phyloP scores from a whole-genome alignment of 92 coral and sea anemone genomes.

The Epizoanthus fatuus region DNA sequence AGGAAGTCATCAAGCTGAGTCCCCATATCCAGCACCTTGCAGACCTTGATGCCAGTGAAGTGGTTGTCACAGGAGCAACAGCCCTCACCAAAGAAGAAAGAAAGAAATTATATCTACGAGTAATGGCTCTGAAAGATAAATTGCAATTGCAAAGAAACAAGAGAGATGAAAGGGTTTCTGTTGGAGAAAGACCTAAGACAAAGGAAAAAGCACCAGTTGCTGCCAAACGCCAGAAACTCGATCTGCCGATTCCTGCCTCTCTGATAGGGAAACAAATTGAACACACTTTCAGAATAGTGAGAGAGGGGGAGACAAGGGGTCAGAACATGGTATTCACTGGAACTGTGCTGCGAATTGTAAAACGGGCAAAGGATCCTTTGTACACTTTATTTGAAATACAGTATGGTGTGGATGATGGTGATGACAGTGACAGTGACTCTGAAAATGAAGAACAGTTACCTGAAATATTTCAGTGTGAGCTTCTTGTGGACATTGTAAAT shows the following conservation, averaged over 20 bases:
- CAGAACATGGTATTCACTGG: not conserved
- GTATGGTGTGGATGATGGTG: conserved; percentile 18
- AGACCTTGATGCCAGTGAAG: too few species aligned
- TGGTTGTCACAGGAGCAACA: too few species aligned
- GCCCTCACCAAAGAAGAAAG: conserved; percentile 8
- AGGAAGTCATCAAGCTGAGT: too few species aligned
- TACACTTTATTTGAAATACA: conserved; percentile 13
- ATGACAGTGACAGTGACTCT: conserved; percentile 23
- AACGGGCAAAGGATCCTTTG: conserved; percentile 1
- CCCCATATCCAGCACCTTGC: too few species aligned
- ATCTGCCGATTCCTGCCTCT: not conserved
- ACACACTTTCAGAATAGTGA: conserved; percentile 18
- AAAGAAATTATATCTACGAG: conserved; percentile 9
- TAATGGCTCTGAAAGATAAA: conserved; percentile 7
- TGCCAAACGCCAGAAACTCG: conserved; percentile 23
- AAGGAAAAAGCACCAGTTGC: conserved; percentile 21
- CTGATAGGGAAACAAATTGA: conserved; percentile 3
- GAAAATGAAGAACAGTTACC: conserved; percentile 4
- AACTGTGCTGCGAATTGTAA: conserved; percentile 10
- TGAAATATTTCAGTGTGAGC: not conserved
- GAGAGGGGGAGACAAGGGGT: conserved; percentile 9
- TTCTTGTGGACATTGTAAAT: conserved; percentile 14
- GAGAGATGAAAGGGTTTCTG: conserved; percentile 25
- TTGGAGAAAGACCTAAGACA: conserved; percentile 12
- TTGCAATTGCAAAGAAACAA: conserved; percentile 7